Evolutionary conservation across 2,113 vertebrate genomes (phyloP).

Genomic region (Phyllopteryx taeniolatus): DNA sequence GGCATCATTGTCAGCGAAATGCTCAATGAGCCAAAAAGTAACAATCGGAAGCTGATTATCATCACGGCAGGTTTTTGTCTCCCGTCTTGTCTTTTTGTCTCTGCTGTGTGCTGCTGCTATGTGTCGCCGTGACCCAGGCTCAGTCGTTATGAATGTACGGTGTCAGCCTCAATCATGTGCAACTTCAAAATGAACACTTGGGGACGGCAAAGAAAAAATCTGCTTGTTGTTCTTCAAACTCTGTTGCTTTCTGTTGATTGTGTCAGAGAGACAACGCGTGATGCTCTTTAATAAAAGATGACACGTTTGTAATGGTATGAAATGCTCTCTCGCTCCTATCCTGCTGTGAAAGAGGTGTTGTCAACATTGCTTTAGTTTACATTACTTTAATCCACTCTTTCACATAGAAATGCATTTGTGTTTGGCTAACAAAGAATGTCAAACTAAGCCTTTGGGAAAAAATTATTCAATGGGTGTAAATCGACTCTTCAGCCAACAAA

Average conservation of each 20-base stretch:
- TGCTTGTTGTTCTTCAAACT: neutral
- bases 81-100: constrained; percentile 22
- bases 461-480: too few relatives aligned
- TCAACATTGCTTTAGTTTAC: neutral
- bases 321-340: neutral
- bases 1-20: neutral
- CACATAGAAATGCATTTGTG: neutral
- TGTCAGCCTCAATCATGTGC: constrained; percentile 12
- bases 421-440: too few relatives aligned
- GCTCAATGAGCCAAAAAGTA: constrained; percentile 12
- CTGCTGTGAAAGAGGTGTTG: neutral
- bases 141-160: constrained; percentile 21
- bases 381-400: neutral
- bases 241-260: neutral
- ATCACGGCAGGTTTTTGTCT: constrained; percentile 26
- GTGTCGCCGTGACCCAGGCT: constrained; percentile 29
- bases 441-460: too few relatives aligned
- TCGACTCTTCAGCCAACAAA: too few relatives aligned
- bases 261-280: constrained; percentile 4
- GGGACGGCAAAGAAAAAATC: constrained; percentile 28
- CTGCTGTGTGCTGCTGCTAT: constrained; percentile 42
- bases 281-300: neutral
- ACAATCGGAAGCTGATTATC: constrained; percentile 14
- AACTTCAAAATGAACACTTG: constrained; percentile 21
- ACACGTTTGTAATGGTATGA: neutral